A percentile compares a stretch with the other conserved stretches of the same genome.
Evolutionary conservation across 2,113 vertebrate genomes (phyloP).

Genomic region (Caranx ignobilis): DNA sequence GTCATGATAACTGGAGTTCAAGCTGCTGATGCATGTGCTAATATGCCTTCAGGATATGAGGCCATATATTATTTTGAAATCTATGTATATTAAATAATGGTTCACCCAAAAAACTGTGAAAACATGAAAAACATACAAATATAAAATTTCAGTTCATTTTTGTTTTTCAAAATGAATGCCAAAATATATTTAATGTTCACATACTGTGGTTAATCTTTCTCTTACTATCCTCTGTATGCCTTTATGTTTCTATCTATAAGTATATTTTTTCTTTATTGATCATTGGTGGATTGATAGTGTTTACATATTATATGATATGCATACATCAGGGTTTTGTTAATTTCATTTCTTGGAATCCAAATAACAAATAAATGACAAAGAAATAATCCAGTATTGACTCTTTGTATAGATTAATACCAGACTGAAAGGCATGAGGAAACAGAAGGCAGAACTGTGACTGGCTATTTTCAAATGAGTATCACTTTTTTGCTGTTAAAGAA

Average conservation of each 20-base stretch:
- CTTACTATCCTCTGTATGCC: background rate
- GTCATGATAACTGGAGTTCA: constrained; percentile 20
- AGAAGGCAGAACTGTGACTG: background rate
- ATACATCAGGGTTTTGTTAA: constrained; percentile 10
- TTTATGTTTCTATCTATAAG: constrained; percentile 39
- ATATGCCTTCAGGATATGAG: background rate
- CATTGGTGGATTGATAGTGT: constrained; percentile 3
- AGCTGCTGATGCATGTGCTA: constrained; percentile 58
- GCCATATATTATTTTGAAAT: constrained; percentile 28
- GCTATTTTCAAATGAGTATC: background rate
- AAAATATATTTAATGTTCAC: constrained; percentile 9
- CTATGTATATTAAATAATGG: background rate
- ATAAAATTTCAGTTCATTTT: constrained; percentile 24
- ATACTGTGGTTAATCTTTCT: constrained; percentile 34
- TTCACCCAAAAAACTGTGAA: constrained; percentile 71
- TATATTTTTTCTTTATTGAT: constrained; percentile 1
- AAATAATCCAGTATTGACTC: background rate
- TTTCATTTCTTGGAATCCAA: constrained; percentile 24
- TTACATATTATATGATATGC: constrained; percentile 16
- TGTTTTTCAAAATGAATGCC: constrained; percentile 22
- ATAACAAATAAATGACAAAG: constrained; percentile 23
- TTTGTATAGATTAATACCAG: background rate
- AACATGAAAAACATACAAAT: constrained; percentile 26
- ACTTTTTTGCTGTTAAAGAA: background rate
- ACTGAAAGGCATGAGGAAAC: background rate